Evolutionary conservation across 2,888 invertebrate species (phyloP), one percentile per base, ranked within the genome.

Genomic region (Nemapogon koenigi): DNA sequence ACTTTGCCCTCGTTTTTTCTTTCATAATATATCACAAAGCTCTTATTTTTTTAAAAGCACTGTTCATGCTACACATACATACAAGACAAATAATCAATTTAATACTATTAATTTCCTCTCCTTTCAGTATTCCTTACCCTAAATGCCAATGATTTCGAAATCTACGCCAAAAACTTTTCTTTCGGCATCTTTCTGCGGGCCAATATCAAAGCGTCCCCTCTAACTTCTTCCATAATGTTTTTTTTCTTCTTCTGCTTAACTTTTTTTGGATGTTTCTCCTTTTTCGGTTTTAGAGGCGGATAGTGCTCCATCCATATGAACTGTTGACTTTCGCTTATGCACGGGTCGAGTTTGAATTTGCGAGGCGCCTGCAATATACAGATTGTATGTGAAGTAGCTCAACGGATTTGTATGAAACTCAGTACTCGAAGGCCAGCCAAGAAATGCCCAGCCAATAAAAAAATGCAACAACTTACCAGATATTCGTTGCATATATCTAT

Each of bases 291-390:
- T 41, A 38, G 17, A 30, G 43, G 39, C 0, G 19, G 42, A 0
- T 42, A 37, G 0, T 49, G 53, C 31, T 67, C 60, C 53, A 65
- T 57, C 75, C 73, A 75, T 2, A 76, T 72, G 3, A 46, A 38
- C 37, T 73, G 71, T 0, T 46, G 22, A 0, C 50, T 46, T 0
- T 55, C 54, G 0, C 58, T 45, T 18, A 68, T 55, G 1, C 45
- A 46, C 0, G 33, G 15, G 39, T 52, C 50, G 0, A 73, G 3
- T 1, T 49, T 50, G 45, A 71, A 75, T 42, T 52, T 67, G 16
- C 75, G 51, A 0, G 58, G 57, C 0, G 44, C 45, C 73, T 73
- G 43, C 2, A 38, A 42, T 40, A n/a, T n/a, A n/a, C n/a, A n/a
- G n/a, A n/a, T n/a, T n/a, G n/a, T n/a, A n/a, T n/a, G n/a, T n/a